phyloP scores from a whole-genome alignment of 2,113 vertebrate species.

The Pongo abelii region DNA sequence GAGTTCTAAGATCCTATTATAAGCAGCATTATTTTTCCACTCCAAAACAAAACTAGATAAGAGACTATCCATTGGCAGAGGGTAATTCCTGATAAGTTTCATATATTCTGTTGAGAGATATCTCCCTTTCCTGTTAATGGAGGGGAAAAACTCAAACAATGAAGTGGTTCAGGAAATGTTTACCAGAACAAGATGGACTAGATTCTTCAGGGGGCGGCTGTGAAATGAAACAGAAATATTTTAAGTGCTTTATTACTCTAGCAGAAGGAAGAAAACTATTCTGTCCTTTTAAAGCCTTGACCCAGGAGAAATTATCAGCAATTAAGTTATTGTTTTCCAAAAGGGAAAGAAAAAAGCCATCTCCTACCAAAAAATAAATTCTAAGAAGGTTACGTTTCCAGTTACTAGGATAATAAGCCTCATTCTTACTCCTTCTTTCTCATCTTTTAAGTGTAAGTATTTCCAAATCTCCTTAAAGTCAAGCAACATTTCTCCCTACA shows the following conservation, averaged over 20 bases:
- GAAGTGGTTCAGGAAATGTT: slow-evolving; percentile 65
- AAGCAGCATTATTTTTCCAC: slow-evolving; percentile 21
- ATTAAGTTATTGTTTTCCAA: slow-evolving; percentile 50
- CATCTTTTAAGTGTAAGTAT: not conserved
- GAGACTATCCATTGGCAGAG: not conserved
- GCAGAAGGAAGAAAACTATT: not conserved
- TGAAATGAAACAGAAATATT: slow-evolving; percentile 45
- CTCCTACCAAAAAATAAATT: slow-evolving; percentile 8
- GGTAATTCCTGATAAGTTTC: slow-evolving; percentile 37
- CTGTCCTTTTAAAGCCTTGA: slow-evolving; percentile 46
- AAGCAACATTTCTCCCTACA: slow-evolving; percentile 51
- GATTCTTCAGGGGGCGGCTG: not conserved
- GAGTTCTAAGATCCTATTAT: not conserved
- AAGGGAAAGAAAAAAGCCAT: not conserved
- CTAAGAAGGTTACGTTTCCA: slow-evolving; percentile 21
- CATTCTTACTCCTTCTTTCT: slow-evolving; percentile 26
- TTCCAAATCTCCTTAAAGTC: slow-evolving; percentile 36
- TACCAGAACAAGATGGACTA: slow-evolving; percentile 39
- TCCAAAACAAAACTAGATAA: slow-evolving; percentile 44
- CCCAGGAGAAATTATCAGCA: slow-evolving; percentile 6
- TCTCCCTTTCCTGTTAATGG: slow-evolving; percentile 50
- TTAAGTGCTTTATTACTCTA: slow-evolving; percentile 24
- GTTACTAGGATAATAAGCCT: not conserved
- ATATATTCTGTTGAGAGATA: slow-evolving; percentile 26
- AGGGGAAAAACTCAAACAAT: slow-evolving; percentile 36